Base-by-base conservation (phyloP, 1,140 invertebrate species). In the Chironomus tepperi region DNA sequence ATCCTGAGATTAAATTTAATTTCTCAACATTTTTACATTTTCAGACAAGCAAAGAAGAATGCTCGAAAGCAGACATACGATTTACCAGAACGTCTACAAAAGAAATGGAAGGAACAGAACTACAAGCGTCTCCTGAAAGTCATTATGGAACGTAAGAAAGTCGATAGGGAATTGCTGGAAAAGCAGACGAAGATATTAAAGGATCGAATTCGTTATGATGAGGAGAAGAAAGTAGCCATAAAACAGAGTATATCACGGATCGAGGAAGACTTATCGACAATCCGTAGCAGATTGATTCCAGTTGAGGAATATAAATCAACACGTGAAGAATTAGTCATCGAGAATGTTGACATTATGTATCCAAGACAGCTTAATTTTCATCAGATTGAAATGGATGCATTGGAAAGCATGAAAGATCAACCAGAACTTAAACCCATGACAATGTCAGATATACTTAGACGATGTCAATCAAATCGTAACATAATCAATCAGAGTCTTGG, bases 121-220 rank as follows among this genome's bases (percentile, higher is more conserved):
- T 75, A 82, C 0, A 79, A 81, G 74, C 79, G 81, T 0, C 76
- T 81, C 75, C 76, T 82, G 75, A 79, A 77, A 65, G 81, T 80
- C 42, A 65, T 82, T 6, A 81, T 82, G 80, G 78, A 78, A 0
- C 79, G 80, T 73, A 82, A 82, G 70, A 79, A 78, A 21, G 79
- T 82, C 75, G 80, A 82, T 73, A 79, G 78, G 43, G 80, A 82
- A 74, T 79, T 81, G 67, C 65, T 82, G 15, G 78, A 79, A 3
- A 77, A 78, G 0, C 79, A 81, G 43, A 82, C 81, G n/a, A 77
- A 78, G 0, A 75, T 82, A 21, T 78, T 82, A 19, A 82, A 81
- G 76, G 79, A 81, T 42, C 77, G 79, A 5, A 74, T 78, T 0
- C 75, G 74, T 16, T 82, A 81, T 72, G 79, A 82, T 70, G 77